Evolutionary conservation across 2,888 invertebrate species (phyloP), one percentile per base, ranked within the genome.

Genomic region (Boloria selene): DNA sequence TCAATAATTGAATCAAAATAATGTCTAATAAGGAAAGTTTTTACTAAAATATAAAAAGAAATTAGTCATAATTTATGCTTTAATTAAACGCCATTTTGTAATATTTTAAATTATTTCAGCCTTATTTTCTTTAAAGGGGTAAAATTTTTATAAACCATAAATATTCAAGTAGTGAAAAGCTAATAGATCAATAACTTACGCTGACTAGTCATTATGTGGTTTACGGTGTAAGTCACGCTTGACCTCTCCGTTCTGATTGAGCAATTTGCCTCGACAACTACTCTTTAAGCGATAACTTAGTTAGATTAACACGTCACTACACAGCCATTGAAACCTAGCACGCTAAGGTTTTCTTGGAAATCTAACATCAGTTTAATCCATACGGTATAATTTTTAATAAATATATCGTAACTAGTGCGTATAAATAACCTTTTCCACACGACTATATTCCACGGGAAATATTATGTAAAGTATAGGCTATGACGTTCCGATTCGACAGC

Each of bases 181-280:
- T 76, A 74, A 74, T 74, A 75, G 71, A 74, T 75, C 75, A 73
- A 73, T 76, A 73, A 71, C 59, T 67, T 70, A 61, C 72, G 71
- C 67, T 65, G 73, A 70, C 64, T 71, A 75, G 71, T 74, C 70
- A 75, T 76, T 76, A 77, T 61, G 69, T 72, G 70, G 70, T 73
- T 74, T 73, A 76, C 76, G 75, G 75, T 72, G 74, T 72, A 73
- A 75, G 75, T 73, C 76, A 77, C 77, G 77, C 73, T 76, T 77
- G 77, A 77, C 77, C 76, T 73, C 70, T 74, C 69, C 70, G 69
- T 73, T 75, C 71, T 77, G 77, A 77, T 77, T 77, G 76, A 77
- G 75, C 77, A 77, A 77, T 77, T 77, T 77, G 74, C 76, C 73
- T 71, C 73, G 69, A 74, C 76, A 74, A 76, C 74, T 73, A 72